Evolutionary conservation across 2,113 vertebrate genomes (phyloP).

Genomic region (Anguilla rostrata): DNA sequence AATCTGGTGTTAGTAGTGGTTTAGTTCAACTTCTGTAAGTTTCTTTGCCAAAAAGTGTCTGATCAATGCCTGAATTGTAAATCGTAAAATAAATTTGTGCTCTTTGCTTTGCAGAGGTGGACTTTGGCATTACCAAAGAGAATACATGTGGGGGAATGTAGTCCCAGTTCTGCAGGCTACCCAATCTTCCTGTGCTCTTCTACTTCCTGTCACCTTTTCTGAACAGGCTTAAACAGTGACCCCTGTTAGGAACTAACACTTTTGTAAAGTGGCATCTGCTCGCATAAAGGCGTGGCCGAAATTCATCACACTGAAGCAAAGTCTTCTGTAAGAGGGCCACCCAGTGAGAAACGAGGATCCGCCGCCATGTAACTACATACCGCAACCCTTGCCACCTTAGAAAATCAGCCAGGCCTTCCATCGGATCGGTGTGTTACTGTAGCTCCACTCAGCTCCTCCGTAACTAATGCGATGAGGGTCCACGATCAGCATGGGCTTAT

Average conservation of each 20-base stretch:
- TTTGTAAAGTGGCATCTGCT: constrained; percentile 77
- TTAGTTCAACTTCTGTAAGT: too few species aligned
- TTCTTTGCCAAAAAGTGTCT: too few species aligned
- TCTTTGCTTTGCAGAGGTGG: constrained; percentile 11
- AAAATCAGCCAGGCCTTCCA: constrained; percentile 48
- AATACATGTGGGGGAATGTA: background rate
- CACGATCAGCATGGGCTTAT: constrained; percentile 24
- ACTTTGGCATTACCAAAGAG: background rate
- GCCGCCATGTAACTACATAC: constrained; percentile 14
- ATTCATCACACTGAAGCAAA: constrained; percentile 77
- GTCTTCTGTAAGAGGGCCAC: constrained; percentile 65
- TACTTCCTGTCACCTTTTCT: constrained; percentile 64
- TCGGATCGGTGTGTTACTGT: constrained; percentile 44
- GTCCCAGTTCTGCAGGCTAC: background rate
- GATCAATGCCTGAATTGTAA: too few species aligned
- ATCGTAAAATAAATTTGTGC: too few species aligned
- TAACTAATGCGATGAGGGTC: constrained; percentile 53
- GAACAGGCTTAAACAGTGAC: background rate
- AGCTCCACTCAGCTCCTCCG: constrained; percentile 38
- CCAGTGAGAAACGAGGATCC: constrained; percentile 29
- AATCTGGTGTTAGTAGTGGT: too few species aligned
- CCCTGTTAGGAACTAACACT: constrained; percentile 69
- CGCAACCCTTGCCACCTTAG: constrained; percentile 42
- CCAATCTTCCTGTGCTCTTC: constrained; percentile 83
- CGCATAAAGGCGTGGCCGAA: constrained; percentile 60